phyloP scores from a whole-genome alignment of 2,797 vertebrate genomes.

The Rhinichthys osculus region DNA sequence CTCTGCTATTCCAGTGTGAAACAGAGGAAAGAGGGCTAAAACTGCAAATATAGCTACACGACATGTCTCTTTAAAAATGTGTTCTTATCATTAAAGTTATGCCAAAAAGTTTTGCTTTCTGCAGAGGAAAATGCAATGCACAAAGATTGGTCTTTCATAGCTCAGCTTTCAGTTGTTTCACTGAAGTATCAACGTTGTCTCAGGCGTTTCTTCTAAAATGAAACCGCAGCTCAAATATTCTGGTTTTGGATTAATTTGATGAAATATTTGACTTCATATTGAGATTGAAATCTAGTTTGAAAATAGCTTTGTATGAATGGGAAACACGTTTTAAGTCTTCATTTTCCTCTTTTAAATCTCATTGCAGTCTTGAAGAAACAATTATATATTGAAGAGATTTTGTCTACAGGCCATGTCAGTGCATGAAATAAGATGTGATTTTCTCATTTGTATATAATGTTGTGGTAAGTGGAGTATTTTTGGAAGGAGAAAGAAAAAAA shows the following conservation, averaged over 20 bases:
- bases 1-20: neutral
- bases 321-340: no score
- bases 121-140: neutral
- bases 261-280: neutral
- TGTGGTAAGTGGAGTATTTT: conserved; percentile 3
- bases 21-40: neutral
- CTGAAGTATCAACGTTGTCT: neutral
- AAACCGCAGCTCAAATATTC: neutral
- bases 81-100: neutral
- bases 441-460: conserved; percentile 4
- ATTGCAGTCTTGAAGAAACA: neutral
- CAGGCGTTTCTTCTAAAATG: neutral
- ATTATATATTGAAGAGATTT: neutral
- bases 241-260: neutral
- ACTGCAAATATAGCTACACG: neutral
- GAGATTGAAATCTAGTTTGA: neutral
- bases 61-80: neutral
- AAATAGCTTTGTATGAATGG: neutral
- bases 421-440: neutral
- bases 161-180: neutral
- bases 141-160: neutral
- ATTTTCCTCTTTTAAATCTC: neutral
- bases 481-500: neutral
- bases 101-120: neutral
- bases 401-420: neutral